Conservation (phyloP, 2,888 invertebrate species). For the Molorchus minor region DNA sequence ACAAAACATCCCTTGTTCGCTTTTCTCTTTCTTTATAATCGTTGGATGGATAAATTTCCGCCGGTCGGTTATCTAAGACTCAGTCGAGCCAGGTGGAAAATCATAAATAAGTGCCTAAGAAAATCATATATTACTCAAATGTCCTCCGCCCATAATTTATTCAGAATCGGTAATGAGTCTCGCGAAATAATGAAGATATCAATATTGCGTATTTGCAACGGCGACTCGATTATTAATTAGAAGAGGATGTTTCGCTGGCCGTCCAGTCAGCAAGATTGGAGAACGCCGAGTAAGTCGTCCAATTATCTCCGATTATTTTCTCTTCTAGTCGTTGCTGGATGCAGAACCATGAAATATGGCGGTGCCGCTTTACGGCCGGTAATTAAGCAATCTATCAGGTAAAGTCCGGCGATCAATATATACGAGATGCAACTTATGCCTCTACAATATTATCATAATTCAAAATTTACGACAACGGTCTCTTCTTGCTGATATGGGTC, state of each 20-base stretch:
- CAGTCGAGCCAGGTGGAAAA: too few species aligned
- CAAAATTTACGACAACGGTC: slow-evolving; percentile 25
- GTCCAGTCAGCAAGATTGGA: slow-evolving; percentile 42
- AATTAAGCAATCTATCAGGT: slow-evolving; percentile 62
- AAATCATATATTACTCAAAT: too few species aligned
- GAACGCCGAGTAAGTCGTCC: slow-evolving; percentile 53
- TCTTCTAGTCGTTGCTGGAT: slow-evolving; percentile 51
- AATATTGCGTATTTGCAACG: slow-evolving; percentile 44
- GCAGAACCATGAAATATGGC: slow-evolving; percentile 55
- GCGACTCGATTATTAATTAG: slow-evolving; percentile 40
- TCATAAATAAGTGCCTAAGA: too few species aligned
- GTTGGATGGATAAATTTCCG: too few species aligned
- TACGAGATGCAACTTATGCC: slow-evolving; percentile 42
- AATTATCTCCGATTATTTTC: slow-evolving; percentile 61
- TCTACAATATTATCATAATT: slow-evolving; percentile 39
- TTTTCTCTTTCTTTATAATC: too few species aligned
- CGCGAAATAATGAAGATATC: slow-evolving; percentile 51
- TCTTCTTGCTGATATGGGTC: not conserved
- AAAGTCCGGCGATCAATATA: slow-evolving; percentile 49
- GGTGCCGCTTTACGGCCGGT: slow-evolving; percentile 55
- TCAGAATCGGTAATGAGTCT: not conserved
- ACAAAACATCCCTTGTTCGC: too few species aligned
- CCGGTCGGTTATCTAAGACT: too few species aligned
- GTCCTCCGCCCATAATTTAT: too few species aligned
- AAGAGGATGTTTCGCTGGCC: slow-evolving; percentile 37